Conservation (phyloP, 2,797 vertebrate genomes). For the Eulemur mongoz region DNA sequence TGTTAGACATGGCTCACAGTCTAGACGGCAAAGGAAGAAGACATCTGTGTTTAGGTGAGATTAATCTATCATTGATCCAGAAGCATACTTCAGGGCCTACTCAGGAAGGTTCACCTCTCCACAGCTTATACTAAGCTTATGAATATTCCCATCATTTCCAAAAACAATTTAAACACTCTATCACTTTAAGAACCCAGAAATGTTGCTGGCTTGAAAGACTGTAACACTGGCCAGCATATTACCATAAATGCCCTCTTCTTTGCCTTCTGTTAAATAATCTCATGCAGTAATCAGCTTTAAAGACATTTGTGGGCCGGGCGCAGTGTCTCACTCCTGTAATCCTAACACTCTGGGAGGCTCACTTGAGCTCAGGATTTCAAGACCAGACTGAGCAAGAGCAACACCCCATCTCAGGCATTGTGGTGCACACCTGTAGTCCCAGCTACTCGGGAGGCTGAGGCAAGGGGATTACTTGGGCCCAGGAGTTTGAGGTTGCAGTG, state of each 20-base stretch:
- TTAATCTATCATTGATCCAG: neutral
- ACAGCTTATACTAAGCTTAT: neutral
- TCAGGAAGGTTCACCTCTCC: neutral
- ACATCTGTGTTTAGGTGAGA: neutral
- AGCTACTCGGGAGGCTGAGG: no score
- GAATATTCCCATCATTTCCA: neutral
- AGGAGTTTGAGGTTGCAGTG: no score
- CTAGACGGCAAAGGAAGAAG: conserved; percentile 55
- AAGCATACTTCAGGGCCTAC: neutral
- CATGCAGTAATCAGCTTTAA: neutral
- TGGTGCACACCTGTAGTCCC: no score
- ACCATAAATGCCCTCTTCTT: neutral
- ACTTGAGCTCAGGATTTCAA: no score
- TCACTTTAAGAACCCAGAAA: neutral
- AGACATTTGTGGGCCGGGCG: neutral
- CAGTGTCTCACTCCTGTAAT: no score
- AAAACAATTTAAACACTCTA: neutral
- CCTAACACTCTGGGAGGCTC: no score
- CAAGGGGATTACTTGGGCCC: no score
- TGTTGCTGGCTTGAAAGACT: neutral
- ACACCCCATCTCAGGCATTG: no score
- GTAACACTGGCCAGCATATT: no score
- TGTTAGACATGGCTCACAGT: neutral
- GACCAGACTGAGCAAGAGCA: no score
- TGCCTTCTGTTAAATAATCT: neutral